These are phyloP conservation scores for Drosophila grimshawi DNA, from an alignment of 1,140 invertebrate genomes.

Conservation along the genomic window DNA sequence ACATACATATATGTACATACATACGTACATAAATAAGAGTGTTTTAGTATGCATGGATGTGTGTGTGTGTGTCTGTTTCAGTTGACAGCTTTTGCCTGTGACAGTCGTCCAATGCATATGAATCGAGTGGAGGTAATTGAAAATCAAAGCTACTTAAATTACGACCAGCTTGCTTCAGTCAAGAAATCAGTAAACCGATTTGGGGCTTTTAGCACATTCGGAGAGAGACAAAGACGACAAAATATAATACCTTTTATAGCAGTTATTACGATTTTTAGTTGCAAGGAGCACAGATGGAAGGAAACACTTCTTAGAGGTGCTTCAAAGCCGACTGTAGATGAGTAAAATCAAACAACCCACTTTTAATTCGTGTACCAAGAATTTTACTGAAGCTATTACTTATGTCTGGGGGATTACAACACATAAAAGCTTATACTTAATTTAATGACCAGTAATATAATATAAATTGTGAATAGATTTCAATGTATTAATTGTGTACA, in stretches of 20 bases:
- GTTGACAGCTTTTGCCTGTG: slow-evolving; percentile 60
- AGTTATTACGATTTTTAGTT: too few species aligned
- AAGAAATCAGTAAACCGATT: slow-evolving; percentile 42
- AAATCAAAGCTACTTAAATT: slow-evolving; percentile 71
- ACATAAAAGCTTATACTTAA: too few species aligned
- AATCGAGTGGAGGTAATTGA: slow-evolving; percentile 80
- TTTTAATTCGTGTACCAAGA: too few species aligned
- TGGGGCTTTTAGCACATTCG: slow-evolving; percentile 26
- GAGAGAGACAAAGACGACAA: neutral
- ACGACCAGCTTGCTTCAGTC: slow-evolving; percentile 15
- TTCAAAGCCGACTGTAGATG: too few species aligned
- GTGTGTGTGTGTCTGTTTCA: slow-evolving; percentile 15
- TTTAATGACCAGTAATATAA: too few species aligned
- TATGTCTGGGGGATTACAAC: too few species aligned
- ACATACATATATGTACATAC: slow-evolving; percentile 41
- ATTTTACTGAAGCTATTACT: too few species aligned
- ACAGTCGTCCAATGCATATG: slow-evolving; percentile 71
- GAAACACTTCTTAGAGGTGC: too few species aligned
- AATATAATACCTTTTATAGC: neutral
- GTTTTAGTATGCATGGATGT: slow-evolving; percentile 11
- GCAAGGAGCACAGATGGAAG: too few species aligned
- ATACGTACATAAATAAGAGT: slow-evolving; percentile 36
- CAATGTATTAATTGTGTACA: too few species aligned
- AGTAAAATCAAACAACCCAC: too few species aligned
- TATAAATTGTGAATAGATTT: too few species aligned